A percentile compares a stretch with the other conserved stretches of the same genome.
Conservation (phyloP, 2,113 vertebrate genomes). For the Lophotis ruficrista region DNA sequence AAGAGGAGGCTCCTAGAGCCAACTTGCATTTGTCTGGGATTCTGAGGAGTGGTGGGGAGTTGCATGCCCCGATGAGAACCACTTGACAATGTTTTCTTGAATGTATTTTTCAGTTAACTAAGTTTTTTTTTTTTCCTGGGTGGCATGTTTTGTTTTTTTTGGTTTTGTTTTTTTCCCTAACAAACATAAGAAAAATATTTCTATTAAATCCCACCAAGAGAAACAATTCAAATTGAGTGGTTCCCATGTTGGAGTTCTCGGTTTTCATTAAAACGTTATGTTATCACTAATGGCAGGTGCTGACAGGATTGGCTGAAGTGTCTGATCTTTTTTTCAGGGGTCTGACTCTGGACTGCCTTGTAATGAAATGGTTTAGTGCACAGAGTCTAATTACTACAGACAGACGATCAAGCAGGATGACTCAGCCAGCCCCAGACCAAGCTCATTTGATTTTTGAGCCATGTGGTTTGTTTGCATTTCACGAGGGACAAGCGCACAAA, state of each 20-base stretch:
- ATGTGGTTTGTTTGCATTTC: background rate
- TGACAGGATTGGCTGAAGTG: background rate
- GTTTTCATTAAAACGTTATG: background rate
- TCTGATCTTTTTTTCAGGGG: background rate
- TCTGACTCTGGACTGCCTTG: background rate
- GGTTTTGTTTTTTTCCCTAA: background rate
- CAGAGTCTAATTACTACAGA: background rate
- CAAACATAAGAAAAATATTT: background rate
- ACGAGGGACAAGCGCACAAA: background rate
- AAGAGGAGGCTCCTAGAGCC: background rate
- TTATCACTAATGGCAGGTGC: background rate
- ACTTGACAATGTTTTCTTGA: background rate
- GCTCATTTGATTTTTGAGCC: background rate
- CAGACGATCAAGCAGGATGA: background rate
- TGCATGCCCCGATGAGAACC: background rate
- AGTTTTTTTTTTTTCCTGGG: background rate
- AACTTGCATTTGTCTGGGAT: background rate
- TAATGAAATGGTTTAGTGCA: background rate
- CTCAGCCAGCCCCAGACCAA: background rate
- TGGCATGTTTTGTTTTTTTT: background rate
- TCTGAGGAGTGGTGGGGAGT: background rate
- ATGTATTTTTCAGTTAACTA: background rate
- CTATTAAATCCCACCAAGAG: background rate
- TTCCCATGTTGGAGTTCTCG: background rate
- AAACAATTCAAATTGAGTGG: background rate